These are phyloP conservation scores for Microtus richardsoni DNA, from an alignment of 2,113 vertebrate genomes.

Conservation along the genomic window DNA sequence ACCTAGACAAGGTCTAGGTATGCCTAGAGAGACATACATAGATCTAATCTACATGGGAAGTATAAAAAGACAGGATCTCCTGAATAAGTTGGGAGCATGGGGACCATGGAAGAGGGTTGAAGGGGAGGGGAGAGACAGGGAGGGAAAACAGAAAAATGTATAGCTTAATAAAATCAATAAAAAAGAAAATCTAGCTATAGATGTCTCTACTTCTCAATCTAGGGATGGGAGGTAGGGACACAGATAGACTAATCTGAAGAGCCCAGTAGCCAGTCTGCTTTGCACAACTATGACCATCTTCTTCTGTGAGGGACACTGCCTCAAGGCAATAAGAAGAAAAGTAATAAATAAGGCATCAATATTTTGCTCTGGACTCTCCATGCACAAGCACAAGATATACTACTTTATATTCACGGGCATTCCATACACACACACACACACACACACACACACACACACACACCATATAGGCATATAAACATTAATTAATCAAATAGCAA, in stretches of 20 bases:
- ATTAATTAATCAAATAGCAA: background rate
- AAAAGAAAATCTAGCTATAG: too few relatives aligned
- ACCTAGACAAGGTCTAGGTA: too few relatives aligned
- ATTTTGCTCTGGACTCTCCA: background rate
- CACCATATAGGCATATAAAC: background rate
- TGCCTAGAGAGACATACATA: too few relatives aligned
- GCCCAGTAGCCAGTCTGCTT: background rate
- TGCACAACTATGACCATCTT: background rate
- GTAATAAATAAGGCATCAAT: background rate
- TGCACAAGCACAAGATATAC: background rate
- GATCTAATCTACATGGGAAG: too few relatives aligned
- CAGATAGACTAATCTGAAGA: background rate
- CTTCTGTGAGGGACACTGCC: background rate
- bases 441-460: background rate
- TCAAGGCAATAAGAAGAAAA: background rate
- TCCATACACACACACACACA: background rate
- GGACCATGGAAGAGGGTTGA: too few relatives aligned
- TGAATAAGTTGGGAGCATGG: too few relatives aligned
- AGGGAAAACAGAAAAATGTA: too few relatives aligned
- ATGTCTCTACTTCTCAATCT: background rate
- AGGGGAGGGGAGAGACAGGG: too few relatives aligned
- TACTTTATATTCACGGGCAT: background rate
- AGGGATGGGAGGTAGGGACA: background rate
- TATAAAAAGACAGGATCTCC: too few relatives aligned
- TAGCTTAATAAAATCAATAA: too few relatives aligned